Evolutionary conservation across 2,113 vertebrate species (phyloP).

Genomic region (Pheucticus melanocephalus): DNA sequence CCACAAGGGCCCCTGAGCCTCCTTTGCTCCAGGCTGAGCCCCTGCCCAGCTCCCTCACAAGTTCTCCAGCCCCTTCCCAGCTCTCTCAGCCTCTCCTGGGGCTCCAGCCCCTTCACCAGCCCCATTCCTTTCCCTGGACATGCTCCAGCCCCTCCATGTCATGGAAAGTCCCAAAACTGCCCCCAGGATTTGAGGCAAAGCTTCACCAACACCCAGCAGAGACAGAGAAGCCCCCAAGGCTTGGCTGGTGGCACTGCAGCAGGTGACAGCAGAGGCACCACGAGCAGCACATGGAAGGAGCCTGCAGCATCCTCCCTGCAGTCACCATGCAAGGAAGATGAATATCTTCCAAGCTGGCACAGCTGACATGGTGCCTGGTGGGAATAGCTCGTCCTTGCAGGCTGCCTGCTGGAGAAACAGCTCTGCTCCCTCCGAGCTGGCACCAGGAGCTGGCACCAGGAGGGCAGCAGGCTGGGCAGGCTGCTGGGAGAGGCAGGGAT

Average conservation of each 20-base stretch:
- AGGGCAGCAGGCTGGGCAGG: not conserved
- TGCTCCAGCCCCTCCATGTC: accelerated
- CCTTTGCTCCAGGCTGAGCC: not conserved
- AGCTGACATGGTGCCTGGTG: not conserved
- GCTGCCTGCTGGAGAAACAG: not conserved
- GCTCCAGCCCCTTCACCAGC: not conserved
- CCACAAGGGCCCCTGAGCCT: not conserved
- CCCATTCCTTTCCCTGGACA: accelerated
- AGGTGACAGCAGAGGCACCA: not conserved
- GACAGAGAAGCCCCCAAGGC: not conserved
- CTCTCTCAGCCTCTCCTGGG: not conserved
- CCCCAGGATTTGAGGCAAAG: not conserved
- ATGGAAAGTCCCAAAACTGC: not conserved
- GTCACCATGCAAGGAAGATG: not conserved
- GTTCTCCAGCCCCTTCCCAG: not conserved
- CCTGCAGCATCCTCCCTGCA: not conserved
- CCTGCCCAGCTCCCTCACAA: not conserved
- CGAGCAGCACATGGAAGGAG: not conserved
- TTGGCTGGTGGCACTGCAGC: not conserved
- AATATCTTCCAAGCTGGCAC: not conserved
- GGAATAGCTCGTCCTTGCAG: not conserved
- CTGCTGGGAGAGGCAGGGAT: not conserved
- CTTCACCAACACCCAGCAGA: not conserved
- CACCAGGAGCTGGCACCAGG: not conserved
- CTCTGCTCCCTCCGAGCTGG: not conserved